These are phyloP conservation scores for Carabus problematicus DNA, from an alignment of 2,888 invertebrate species.

Conservation along the genomic window DNA sequence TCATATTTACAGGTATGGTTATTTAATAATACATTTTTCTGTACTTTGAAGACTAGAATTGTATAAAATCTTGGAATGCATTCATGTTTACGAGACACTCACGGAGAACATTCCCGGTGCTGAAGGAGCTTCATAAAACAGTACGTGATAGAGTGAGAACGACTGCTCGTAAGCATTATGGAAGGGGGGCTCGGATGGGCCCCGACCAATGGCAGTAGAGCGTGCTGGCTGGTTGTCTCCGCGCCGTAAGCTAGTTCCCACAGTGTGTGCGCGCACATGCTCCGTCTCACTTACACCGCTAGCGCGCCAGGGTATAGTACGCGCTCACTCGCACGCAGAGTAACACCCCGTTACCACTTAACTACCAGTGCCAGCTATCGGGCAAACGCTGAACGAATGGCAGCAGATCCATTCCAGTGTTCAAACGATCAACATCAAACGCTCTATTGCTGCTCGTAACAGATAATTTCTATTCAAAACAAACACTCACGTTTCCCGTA, in stretches of 20 bases:
- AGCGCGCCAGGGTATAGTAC: slow-evolving; percentile 45
- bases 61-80: slow-evolving; percentile 39
- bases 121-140: slow-evolving; percentile 41
- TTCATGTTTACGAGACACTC: slow-evolving; percentile 38
- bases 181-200: slow-evolving; percentile 54
- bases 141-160: slow-evolving; percentile 47
- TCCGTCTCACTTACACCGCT: slow-evolving; percentile 21
- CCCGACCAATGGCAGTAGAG: slow-evolving; percentile 65
- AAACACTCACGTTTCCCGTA: slow-evolving; percentile 45
- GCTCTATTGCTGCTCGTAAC: slow-evolving; percentile 56
- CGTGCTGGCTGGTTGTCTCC: slow-evolving; percentile 54
- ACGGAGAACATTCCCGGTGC: slow-evolving; percentile 35
- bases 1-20: no score
- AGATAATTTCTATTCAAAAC: slow-evolving; percentile 56
- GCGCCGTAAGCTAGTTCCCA: slow-evolving; percentile 58
- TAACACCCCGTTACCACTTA: slow-evolving; percentile 38
- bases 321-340: slow-evolving; percentile 44
- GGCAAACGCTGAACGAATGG: slow-evolving; percentile 56
- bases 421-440: slow-evolving; percentile 65
- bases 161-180: slow-evolving; percentile 50
- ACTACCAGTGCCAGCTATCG: slow-evolving; percentile 62
- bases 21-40: no score
- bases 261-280: slow-evolving; percentile 47
- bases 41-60: no score
- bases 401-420: slow-evolving; percentile 63